Evolutionary conservation across 2,113 vertebrate genomes (phyloP), one percentile per base, ranked within the genome.

Genomic region (Upupa epops): DNA sequence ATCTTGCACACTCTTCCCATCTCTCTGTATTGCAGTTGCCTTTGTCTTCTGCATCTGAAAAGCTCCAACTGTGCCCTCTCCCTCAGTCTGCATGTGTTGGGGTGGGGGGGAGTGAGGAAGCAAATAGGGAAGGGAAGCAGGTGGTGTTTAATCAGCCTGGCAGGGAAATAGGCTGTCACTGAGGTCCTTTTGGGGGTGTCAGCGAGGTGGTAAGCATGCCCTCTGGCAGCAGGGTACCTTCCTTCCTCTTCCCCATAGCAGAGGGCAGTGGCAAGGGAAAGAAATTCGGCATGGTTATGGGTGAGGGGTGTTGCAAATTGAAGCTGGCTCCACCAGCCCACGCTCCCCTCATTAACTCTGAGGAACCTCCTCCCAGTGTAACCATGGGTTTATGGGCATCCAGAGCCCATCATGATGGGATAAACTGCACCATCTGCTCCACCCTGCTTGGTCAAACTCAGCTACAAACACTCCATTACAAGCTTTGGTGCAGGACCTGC

Each of bases 91-190:
- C 10, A 2, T 54, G 59, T 36, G 31, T 11, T 90, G 59, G n/a
- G 45, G 29, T 49, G 25, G 25, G 22, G 29, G 52, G 13, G 29
- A 74, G 34, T 26, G 48, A 71, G 42, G 56, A 86, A 60, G 37
- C 70, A 86, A n/a, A 56, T 42, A 19, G 63, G 7, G 51, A 69
- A 63, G 84, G 72, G 86, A 93, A 93, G 88, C 89, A 94, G 90
- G 89, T 93, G 86, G 74, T 71, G 78, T 90, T 84, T 93, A 89
- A 93, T 95, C 88, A 85, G 77, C 48, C 92, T 93, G 74, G 86
- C 81, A 93, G 75, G 59, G 63, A 93, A 95, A 83, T 13, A 76
- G 42, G 74, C 87, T 78, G 61, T 79, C 64, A 82, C 51, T 1
- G 3, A 72, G 74, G 75, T 92, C 91, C 90, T 95, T 93, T 40